phyloP scores from a whole-genome alignment of 1,140 invertebrate species.

The Caenorhabditis remanei region DNA sequence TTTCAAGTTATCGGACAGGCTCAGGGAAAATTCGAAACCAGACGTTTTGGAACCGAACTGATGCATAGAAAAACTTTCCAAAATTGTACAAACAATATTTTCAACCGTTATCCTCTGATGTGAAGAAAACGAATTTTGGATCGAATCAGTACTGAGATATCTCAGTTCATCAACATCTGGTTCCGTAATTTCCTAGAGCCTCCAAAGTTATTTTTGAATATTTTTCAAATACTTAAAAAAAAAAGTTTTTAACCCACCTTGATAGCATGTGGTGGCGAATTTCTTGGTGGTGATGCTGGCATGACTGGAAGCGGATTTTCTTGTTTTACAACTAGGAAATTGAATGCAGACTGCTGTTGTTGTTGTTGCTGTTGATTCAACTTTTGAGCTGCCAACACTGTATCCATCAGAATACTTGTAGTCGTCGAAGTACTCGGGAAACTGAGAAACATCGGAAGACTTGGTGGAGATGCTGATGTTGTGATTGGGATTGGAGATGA shows the following conservation, averaged over 20 bases:
- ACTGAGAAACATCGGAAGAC: slow-evolving; percentile 19
- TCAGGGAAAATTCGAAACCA: too few relatives aligned
- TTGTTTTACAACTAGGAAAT: slow-evolving; percentile 41
- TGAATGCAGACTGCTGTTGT: background rate
- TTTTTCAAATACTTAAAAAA: background rate
- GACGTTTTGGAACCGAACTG: too few relatives aligned
- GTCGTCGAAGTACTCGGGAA: slow-evolving; percentile 46
- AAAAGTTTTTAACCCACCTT: slow-evolving; percentile 32
- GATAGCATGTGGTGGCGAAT: background rate
- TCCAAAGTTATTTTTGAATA: too few relatives aligned
- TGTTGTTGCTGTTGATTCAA: slow-evolving; percentile 33
- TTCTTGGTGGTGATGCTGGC: background rate
- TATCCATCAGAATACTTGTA: slow-evolving; percentile 41
- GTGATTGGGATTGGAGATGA: slow-evolving; percentile 39
- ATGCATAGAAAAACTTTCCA: too few relatives aligned
- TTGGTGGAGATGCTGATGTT: slow-evolving; percentile 12
- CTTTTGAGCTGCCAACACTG: slow-evolving; percentile 40
- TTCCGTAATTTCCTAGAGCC: too few relatives aligned
- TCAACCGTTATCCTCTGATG: too few relatives aligned
- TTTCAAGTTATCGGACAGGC: background rate
- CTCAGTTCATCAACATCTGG: too few relatives aligned
- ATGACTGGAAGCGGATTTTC: background rate
- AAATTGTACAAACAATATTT: too few relatives aligned
- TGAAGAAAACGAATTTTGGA: too few relatives aligned
- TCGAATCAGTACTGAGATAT: too few relatives aligned